phyloP scores from a whole-genome alignment of 2,888 invertebrate species.

The Rhagonycha lutea region DNA sequence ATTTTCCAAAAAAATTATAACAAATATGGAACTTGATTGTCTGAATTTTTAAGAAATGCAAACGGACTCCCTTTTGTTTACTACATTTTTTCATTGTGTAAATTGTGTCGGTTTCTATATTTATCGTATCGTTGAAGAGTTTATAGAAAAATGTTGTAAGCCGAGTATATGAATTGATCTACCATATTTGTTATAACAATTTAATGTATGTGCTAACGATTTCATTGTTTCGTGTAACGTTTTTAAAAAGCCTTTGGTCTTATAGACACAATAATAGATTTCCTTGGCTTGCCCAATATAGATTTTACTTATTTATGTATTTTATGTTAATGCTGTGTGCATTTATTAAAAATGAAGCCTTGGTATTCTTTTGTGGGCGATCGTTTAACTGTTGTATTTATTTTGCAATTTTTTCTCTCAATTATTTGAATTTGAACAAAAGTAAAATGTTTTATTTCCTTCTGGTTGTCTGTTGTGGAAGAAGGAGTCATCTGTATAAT shows the following conservation, averaged over 20 bases:
- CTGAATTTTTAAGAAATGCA: not conserved
- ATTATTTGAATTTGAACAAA: too few relatives aligned
- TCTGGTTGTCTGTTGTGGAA: too few relatives aligned
- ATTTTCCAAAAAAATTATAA: constrained; percentile 15
- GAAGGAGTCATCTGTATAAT: too few relatives aligned
- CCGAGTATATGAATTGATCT: not conserved
- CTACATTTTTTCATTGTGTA: not conserved
- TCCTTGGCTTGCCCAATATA: constrained; percentile 16
- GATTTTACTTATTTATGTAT: constrained; percentile 8
- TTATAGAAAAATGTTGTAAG: not conserved
- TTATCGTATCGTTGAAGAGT: not conserved
- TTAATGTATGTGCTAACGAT: not conserved
- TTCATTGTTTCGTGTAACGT: not conserved
- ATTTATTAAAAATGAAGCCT: not conserved
- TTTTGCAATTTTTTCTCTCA: not conserved
- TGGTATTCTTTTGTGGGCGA: not conserved
- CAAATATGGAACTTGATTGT: constrained; percentile 8
- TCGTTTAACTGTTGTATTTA: not conserved
- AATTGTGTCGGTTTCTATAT: not conserved
- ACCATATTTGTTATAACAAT: not conserved
- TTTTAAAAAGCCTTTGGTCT: not conserved
- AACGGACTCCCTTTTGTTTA: not conserved
- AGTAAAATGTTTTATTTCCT: too few relatives aligned
- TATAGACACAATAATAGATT: constrained; percentile 7
- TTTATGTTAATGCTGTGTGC: not conserved